Evolutionary conservation across 2,888 invertebrate species (phyloP).

Genomic region (Brassicogethes aeneus): DNA sequence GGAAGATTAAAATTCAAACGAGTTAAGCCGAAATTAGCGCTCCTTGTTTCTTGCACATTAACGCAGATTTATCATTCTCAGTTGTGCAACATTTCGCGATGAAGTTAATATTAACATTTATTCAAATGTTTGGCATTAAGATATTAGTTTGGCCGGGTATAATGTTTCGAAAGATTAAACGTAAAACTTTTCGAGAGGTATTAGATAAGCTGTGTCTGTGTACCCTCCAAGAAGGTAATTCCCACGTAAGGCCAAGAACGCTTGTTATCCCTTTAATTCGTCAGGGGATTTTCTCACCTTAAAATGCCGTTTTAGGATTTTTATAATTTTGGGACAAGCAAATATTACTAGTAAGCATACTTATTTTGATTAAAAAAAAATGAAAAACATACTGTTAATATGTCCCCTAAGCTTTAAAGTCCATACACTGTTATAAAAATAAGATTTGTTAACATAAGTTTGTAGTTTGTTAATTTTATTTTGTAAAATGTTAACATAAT

Average conservation of each 20-base stretch:
- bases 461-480: no score
- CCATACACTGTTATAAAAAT: no score
- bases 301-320: neutral
- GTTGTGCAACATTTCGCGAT: neutral
- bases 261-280: constrained; percentile 6
- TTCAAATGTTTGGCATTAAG: constrained; percentile 38
- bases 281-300: constrained; percentile 2
- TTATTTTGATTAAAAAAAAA: no score
- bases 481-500: no score
- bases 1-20: neutral
- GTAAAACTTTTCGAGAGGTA: constrained; percentile 8
- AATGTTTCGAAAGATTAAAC: constrained; percentile 1
- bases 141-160: constrained; percentile 34
- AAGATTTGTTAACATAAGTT: no score
- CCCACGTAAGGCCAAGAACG: constrained; percentile 3
- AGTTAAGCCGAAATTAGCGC: neutral
- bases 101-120: constrained; percentile 32
- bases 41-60: constrained; percentile 1
- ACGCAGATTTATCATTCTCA: neutral
- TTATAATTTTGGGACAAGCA: no score
- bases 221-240: constrained; percentile 18
- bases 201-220: constrained; percentile 19
- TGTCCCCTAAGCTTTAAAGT: no score
- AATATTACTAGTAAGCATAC: no score
- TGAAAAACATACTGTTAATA: no score